phyloP scores from a whole-genome alignment of 2,797 vertebrate genomes.

The Acestrorhynchus altus region DNA sequence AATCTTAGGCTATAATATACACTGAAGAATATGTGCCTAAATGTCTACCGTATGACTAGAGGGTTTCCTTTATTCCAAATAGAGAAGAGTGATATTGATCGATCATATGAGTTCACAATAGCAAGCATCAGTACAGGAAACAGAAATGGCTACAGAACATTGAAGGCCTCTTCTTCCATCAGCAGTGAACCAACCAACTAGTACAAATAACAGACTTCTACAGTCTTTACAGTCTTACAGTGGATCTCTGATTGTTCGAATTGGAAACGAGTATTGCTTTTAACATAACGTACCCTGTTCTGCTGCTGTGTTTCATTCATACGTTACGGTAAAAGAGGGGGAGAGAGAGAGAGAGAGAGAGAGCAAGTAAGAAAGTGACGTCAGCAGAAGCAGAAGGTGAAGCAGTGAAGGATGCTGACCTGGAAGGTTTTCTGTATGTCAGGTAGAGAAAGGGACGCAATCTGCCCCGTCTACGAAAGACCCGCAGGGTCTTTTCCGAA shows the following conservation, averaged over 20 bases:
- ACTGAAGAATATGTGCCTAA: conserved; percentile 57
- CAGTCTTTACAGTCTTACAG: conserved; percentile 34
- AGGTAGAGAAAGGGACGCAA: neutral
- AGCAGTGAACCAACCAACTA: conserved; percentile 33
- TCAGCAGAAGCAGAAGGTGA: no score
- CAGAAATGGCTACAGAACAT: conserved; percentile 61
- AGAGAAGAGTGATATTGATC: conserved; percentile 61
- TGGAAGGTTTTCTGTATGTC: neutral
- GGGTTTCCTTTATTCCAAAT: conserved; percentile 35
- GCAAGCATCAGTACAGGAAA: conserved; percentile 64
- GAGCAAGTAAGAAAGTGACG: neutral
- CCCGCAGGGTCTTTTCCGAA: neutral
- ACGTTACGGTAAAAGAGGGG: conserved; percentile 43
- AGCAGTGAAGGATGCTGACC: neutral
- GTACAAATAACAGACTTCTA: conserved; percentile 52
- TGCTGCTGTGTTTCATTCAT: conserved; percentile 42
- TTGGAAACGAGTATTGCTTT: conserved; percentile 67
- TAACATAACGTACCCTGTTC: conserved; percentile 63
- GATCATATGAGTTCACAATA: conserved; percentile 63
- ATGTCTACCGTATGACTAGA: conserved; percentile 44
- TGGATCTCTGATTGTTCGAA: conserved; percentile 26
- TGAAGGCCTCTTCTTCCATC: conserved; percentile 62
- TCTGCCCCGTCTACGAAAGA: neutral
- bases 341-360: conserved; percentile 36
- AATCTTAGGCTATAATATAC: conserved; percentile 58